Evolutionary conservation across 2,113 vertebrate species (phyloP).

Genomic region (Engystomops pustulosus): DNA sequence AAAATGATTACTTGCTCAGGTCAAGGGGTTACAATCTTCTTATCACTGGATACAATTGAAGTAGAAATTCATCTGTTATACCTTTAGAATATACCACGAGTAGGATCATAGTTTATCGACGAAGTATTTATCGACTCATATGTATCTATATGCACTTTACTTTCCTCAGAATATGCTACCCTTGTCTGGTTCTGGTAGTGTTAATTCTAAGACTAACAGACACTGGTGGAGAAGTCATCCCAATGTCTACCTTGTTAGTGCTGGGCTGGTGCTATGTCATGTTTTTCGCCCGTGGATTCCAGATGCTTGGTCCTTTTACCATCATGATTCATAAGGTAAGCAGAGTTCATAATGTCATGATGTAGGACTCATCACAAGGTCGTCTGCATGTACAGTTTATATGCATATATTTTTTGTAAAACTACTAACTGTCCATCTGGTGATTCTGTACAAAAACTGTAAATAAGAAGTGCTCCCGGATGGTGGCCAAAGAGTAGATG

Average conservation of each 20-base stretch:
- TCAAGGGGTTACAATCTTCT: too few relatives aligned
- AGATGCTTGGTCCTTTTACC: slow-evolving; percentile 84
- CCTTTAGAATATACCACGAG: background rate
- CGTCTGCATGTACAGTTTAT: too few relatives aligned
- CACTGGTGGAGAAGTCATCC: slow-evolving; percentile 79
- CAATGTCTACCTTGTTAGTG: slow-evolving; percentile 91
- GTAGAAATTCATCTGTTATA: too few relatives aligned
- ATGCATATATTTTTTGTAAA: too few relatives aligned
- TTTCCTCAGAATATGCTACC: slow-evolving; percentile 74
- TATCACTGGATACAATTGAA: too few relatives aligned
- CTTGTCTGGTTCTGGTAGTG: slow-evolving; percentile 78
- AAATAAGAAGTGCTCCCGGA: too few relatives aligned
- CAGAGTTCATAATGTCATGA: background rate
- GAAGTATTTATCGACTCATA: background rate
- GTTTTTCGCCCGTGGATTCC: slow-evolving; percentile 95
- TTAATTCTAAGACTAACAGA: slow-evolving; percentile 83
- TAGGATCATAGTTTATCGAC: background rate
- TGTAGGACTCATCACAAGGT: too few relatives aligned
- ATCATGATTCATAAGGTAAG: slow-evolving; percentile 84
- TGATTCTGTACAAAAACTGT: too few relatives aligned
- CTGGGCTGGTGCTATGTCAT: slow-evolving; percentile 94
- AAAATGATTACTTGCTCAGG: too few relatives aligned
- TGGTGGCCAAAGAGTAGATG: too few relatives aligned
- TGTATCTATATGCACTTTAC: background rate
- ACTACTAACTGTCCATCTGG: too few relatives aligned